A percentile compares a stretch with the other conserved stretches of the same genome.
These are phyloP conservation scores for Neocloeon triangulifer DNA, from an alignment of 1,140 invertebrate species.

Conservation along the genomic window DNA sequence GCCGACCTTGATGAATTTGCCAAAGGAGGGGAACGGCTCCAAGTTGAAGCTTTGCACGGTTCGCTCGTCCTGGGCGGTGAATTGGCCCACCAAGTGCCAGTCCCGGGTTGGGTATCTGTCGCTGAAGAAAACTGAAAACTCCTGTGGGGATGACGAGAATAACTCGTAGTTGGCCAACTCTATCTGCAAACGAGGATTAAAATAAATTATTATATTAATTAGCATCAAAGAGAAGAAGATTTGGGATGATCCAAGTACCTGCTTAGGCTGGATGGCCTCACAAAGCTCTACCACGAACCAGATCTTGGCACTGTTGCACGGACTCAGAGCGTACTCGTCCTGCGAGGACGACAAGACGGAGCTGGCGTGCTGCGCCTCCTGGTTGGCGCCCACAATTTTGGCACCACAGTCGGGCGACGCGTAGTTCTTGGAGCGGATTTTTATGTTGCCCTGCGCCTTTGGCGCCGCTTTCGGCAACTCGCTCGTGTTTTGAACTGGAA, in stretches of 20 bases:
- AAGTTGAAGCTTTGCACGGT: conserved; percentile 70
- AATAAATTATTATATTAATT: conserved; percentile 8
- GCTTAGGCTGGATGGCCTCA: conserved; percentile 84
- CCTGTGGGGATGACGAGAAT: conserved; percentile 88
- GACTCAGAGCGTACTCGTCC: conserved; percentile 96
- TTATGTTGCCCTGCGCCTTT: conserved; percentile 20
- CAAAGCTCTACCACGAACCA: conserved; percentile 97
- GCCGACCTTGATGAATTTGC: conserved; percentile 59
- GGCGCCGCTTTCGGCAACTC: conserved; percentile 12
- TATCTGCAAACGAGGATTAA: conserved; percentile 25
- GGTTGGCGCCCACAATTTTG: conserved; percentile 80
- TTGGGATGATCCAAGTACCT: no score
- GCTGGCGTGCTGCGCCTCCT: conserved; percentile 64
- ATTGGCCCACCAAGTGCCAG: conserved; percentile 72
- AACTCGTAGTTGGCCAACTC: conserved; percentile 95
- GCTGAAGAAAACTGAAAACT: conserved; percentile 67
- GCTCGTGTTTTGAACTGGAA: conserved; percentile 4
- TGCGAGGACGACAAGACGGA: conserved; percentile 65
- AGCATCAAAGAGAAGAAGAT: conserved; percentile 1
- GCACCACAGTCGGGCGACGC: conserved; percentile 92
- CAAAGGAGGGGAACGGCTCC: conserved; percentile 58
- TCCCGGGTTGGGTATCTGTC: conserved; percentile 81
- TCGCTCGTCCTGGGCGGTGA: conserved; percentile 66
- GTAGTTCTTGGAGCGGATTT: conserved; percentile 69
- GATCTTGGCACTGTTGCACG: conserved; percentile 62